A percentile compares a stretch with the other conserved stretches of the same genome.
Conservation (phyloP, 2,113 vertebrate genomes). For the Misgurnus mizolepis region DNA sequence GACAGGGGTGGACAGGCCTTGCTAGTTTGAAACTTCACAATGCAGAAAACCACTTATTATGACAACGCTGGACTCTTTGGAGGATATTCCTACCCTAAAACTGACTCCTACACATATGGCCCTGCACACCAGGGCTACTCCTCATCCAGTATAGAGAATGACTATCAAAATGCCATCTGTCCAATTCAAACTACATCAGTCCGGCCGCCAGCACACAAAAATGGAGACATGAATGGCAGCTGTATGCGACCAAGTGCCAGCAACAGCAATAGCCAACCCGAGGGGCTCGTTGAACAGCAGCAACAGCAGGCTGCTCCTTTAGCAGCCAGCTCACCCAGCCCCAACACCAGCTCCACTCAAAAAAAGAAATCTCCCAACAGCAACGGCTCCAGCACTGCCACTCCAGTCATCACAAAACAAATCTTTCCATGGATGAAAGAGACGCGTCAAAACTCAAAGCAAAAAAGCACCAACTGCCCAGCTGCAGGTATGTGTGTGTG, state of each 20-base stretch:
- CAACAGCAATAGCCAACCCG: slow-evolving; percentile 80
- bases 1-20: slow-evolving; percentile 82
- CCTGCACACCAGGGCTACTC: slow-evolving; percentile 87
- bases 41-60: slow-evolving; percentile 99
- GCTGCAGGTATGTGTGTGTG: slow-evolving; percentile 81
- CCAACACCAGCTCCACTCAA: slow-evolving; percentile 82
- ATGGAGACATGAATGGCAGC: slow-evolving; percentile 88
- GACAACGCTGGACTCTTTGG: slow-evolving; percentile 96
- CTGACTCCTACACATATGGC: slow-evolving; percentile 88
- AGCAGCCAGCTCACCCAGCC: slow-evolving; percentile 86
- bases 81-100: slow-evolving; percentile 91
- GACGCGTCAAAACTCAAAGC: slow-evolving; percentile 92
- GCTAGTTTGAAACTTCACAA: slow-evolving; percentile 83
- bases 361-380: slow-evolving; percentile 90
- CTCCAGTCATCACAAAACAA: slow-evolving; percentile 91
- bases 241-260: slow-evolving; percentile 88
- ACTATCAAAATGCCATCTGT: slow-evolving; percentile 90
- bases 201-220: slow-evolving; percentile 84
- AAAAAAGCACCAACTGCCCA: slow-evolving; percentile 88
- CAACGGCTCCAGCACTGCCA: slow-evolving; percentile 74
- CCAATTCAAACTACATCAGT: slow-evolving; percentile 87
- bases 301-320: slow-evolving; percentile 84
- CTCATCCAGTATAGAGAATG: slow-evolving; percentile 83
- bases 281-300: slow-evolving; percentile 82
- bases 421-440: slow-evolving; percentile 99